Base-by-base conservation (phyloP, 2,797 vertebrate species). In the Mus caroli region DNA sequence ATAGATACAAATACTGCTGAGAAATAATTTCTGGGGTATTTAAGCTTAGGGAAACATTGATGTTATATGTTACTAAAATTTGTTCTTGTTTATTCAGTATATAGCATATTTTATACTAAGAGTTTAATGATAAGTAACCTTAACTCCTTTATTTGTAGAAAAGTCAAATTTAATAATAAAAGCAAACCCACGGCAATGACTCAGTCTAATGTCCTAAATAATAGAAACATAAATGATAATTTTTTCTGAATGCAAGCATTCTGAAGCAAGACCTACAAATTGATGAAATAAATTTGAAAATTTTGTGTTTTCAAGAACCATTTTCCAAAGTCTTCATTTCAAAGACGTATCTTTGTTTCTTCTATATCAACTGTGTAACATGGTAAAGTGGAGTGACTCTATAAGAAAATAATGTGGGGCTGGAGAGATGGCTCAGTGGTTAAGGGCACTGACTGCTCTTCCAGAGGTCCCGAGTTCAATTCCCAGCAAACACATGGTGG, bases 111-210 rank as follows among this genome's bases (percentile, higher is more conserved):
- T 91, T 40, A 4, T 80, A 46, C 28, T 80, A 15, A 24, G 4
- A 62, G 93, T 96, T 93, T 71, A 91, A 94, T 95, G 83, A 73
- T 89, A 93, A 92, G 43, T 64, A 77, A 62, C 6, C 43, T 28
- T 50, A 77, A 9, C n/a, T 58, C 20, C 8, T n/a, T 93, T 90
- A 64, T 94, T 95, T 95, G 90, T n/a, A 93, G 84, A 93, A 95
- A 86, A 64, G n/a, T 64, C 52, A 94, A 92, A 76, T 95, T 20
- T 94, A 80, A 77, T 88, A 62, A 78, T 26, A 26, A 20, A 83
- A 78, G 79, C 3, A 93, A 67, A 64, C 24, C 28, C 28, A 10
- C 77, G 85, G 80, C 79, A 67, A 84, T 85, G 10, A 79, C 80
- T 96, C 91, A 22, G 34, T 79, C 56, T 88, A 79, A 62, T 64